Evolutionary conservation across 2,888 invertebrate species (phyloP).

Genomic region (Cyaniris semiargus): DNA sequence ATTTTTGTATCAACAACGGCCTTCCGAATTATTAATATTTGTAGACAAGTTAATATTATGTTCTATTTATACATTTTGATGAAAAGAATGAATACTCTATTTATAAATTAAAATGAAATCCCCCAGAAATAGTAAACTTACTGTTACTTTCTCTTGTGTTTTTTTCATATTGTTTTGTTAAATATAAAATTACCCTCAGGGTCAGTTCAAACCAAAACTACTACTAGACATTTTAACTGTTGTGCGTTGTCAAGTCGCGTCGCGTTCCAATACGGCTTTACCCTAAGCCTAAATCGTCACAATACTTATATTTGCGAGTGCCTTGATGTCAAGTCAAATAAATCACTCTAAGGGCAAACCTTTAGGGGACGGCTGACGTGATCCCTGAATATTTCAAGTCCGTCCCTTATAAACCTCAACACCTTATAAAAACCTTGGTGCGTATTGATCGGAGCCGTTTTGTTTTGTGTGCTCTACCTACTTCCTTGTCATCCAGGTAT

Average conservation of each 20-base stretch:
- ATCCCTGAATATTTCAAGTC: constrained; percentile 67
- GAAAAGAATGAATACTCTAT: too few species aligned
- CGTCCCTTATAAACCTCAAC: constrained; percentile 49
- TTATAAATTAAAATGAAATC: too few species aligned
- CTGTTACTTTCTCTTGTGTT: too few species aligned
- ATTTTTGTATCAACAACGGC: background rate
- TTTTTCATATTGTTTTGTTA: too few species aligned
- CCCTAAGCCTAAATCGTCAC: background rate
- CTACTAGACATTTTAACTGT: too few species aligned
- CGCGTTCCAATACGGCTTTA: background rate
- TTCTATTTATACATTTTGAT: too few species aligned
- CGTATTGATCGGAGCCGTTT: constrained; percentile 36
- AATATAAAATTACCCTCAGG: too few species aligned
- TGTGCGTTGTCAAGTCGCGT: too few species aligned
- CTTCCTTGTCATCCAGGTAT: too few species aligned
- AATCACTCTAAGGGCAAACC: constrained; percentile 57
- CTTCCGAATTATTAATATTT: background rate
- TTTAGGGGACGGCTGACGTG: constrained; percentile 53
- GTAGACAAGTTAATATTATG: too few species aligned
- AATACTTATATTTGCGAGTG: constrained; percentile 31
- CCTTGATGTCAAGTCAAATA: constrained; percentile 49
- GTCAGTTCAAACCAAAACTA: too few species aligned
- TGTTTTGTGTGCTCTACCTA: background rate
- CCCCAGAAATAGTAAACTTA: too few species aligned
- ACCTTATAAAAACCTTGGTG: constrained; percentile 54